Percentiles rank a stretch among this genome's conserved stretches.
Conservation (phyloP, 2,113 vertebrate species). For the Cyprinodon tularosa region DNA sequence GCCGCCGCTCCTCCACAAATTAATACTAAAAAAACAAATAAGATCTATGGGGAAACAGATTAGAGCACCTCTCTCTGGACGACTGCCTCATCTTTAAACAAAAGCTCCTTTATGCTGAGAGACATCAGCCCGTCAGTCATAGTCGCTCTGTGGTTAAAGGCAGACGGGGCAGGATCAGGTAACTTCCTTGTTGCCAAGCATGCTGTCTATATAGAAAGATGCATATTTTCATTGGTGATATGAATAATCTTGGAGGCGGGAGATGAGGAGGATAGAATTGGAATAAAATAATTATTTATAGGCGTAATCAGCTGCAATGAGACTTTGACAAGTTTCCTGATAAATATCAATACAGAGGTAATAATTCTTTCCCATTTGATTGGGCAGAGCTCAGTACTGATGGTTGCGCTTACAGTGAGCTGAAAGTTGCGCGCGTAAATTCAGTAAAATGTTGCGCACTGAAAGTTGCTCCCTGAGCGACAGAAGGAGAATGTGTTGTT, state of each 20-base stretch:
- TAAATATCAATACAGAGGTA: constrained; percentile 25
- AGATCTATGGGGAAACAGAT: constrained; percentile 20
- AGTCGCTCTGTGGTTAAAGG: constrained; percentile 53
- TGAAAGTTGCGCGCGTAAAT: not conserved
- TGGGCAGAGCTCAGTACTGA: not conserved
- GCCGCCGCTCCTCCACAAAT: constrained; percentile 13
- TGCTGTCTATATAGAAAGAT: constrained; percentile 45
- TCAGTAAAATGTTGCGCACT: not conserved
- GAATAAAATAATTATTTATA: constrained; percentile 44
- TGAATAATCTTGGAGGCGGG: constrained; percentile 33
- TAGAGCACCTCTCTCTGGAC: constrained; percentile 47
- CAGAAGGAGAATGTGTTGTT: not conserved
- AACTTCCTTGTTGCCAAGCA: constrained; percentile 70
- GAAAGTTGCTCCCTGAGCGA: not conserved
- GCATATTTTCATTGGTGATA: constrained; percentile 59
- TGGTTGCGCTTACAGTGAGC: not conserved
- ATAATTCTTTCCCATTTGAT: not conserved
- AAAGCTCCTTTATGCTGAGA: constrained; percentile 55
- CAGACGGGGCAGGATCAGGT: constrained; percentile 61
- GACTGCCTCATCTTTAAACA: constrained; percentile 52
- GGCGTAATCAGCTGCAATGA: constrained; percentile 56
- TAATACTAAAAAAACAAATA: constrained; percentile 13
- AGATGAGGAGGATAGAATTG: constrained; percentile 22
- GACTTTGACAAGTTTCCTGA: constrained; percentile 57
- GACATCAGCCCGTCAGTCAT: constrained; percentile 33